Base-by-base conservation (phyloP, 2,797 vertebrate species). In the Argentina silus region DNA sequence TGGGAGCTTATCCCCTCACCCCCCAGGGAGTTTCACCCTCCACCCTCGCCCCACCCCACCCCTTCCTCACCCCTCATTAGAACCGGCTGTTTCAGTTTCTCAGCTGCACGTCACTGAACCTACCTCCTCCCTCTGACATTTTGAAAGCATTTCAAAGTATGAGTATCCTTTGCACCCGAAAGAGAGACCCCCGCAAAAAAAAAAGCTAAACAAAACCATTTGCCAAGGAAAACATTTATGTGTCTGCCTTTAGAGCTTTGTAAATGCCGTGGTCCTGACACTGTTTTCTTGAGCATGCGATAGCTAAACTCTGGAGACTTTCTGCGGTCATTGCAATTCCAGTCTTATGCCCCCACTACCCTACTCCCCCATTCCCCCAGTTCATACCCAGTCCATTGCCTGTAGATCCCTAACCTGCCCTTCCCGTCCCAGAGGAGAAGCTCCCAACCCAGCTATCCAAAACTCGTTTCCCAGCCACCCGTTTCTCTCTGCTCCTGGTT, bases 201-300 rank as follows among this genome's bases (percentile, higher is more conserved):
- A 14, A 6, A 73, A 42, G 47, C 56, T 75, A 82, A 86, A 85
- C 78, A 83, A 62, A 19, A 15, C 27, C 42, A 1, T 11, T 70
- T 70, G 80, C 85, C 82, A 87, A 78, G 85, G 74, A 43, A 83
- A 84, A 83, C 76, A 75, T 75, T 83, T 63, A 65, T 67, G 42
- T 36, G 75, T 19, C 79, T 57, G 75, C 43, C 50, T 80, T 59
- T 10, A 23, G 51, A 64, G 51, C 44, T 42, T 63, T 74, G 73
- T 68, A 70, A 67, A 75, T 61, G 45, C 62, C n/a, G 11, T 56
- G 64, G 55, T 80, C 67, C 76, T 78, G 60, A 74, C 43, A 6
- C 55, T 43, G 19, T 73, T 60, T 74, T 85, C 74, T 53, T 74
- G 77, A 78, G 4, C 78, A 69, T 76, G 78, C 77, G 61, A n/a